Conservation (phyloP, 2,113 vertebrate species). For the Mohoua ochrocephala region DNA sequence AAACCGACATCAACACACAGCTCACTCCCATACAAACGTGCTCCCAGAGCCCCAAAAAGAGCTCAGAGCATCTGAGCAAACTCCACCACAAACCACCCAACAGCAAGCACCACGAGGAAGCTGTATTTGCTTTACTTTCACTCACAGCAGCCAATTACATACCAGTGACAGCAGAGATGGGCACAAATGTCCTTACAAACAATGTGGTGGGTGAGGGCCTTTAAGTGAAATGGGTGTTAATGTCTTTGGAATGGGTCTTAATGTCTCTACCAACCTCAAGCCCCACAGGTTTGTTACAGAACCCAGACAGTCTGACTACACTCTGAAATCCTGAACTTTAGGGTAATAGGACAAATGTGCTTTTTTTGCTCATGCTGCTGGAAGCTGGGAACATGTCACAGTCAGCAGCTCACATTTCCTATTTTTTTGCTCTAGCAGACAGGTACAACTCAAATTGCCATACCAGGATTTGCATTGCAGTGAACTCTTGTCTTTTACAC, state of each 20-base stretch:
- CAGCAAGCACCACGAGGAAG: background rate
- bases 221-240: background rate
- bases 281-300: background rate
- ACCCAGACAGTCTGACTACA: background rate
- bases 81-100: no score
- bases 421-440: background rate
- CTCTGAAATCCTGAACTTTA: background rate
- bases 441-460: background rate
- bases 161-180: background rate
- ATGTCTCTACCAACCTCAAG: background rate
- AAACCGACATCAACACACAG: background rate
- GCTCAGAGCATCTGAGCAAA: background rate
- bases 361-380: background rate
- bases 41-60: background rate
- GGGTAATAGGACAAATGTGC: no score
- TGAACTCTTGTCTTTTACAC: background rate
- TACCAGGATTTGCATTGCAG: background rate
- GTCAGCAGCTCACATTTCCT: background rate
- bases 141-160: background rate
- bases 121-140: background rate
- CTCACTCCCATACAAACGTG: accelerated
- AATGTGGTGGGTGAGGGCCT: background rate
- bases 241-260: background rate
- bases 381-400: background rate
- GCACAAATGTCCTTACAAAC: background rate